phyloP scores from a whole-genome alignment of 2,888 invertebrate species.

The Hermaeophaga mercurialis region DNA sequence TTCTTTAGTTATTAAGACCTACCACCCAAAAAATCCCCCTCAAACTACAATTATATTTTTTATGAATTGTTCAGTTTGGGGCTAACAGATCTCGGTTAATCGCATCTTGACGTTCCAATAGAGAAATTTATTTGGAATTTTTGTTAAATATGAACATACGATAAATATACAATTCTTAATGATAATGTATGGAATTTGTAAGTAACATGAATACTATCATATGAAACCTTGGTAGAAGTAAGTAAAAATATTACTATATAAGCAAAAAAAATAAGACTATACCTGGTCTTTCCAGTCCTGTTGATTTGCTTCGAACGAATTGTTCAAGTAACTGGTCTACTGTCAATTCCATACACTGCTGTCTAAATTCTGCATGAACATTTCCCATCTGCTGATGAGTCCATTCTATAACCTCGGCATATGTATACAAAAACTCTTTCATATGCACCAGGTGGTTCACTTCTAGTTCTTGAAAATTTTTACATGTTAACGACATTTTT shows the following conservation, averaged over 20 bases:
- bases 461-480: constrained; percentile 94
- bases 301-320: constrained; percentile 90
- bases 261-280: constrained; percentile 45
- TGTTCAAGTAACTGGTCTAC: constrained; percentile 91
- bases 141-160: no score
- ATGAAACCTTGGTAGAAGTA: no score
- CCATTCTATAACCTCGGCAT: constrained; percentile 84
- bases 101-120: no score
- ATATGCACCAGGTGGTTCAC: constrained; percentile 91
- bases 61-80: no score
- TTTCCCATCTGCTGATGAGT: constrained; percentile 91
- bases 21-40: no score
- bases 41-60: no score
- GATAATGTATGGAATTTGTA: no score
- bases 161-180: no score
- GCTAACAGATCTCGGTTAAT: no score
- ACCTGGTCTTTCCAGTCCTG: constrained; percentile 93
- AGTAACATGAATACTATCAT: no score
- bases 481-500: constrained; percentile 92
- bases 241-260: not conserved
- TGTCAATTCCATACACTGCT: constrained; percentile 88
- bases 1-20: no score
- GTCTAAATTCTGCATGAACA: constrained; percentile 92
- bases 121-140: no score
- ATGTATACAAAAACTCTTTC: constrained; percentile 92